Evolutionary conservation across 2,888 invertebrate genomes (phyloP).

Genomic region (Drosophila meridionalis): DNA sequence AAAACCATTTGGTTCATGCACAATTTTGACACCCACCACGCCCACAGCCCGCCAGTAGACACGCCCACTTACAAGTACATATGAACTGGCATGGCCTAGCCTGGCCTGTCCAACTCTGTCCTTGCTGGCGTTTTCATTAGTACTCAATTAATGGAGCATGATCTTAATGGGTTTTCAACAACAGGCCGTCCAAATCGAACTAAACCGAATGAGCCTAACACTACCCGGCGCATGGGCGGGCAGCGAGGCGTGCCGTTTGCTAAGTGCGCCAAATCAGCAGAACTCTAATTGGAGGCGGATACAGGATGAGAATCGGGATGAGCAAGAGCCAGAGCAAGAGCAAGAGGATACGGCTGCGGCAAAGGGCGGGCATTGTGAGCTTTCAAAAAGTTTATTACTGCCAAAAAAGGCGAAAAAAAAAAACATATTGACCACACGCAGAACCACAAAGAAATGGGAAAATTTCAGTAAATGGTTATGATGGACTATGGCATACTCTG

Average conservation of each 20-base stretch:
- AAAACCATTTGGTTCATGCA: slow-evolving; percentile 75
- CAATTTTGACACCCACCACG: slow-evolving; percentile 72
- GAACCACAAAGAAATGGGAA: background rate
- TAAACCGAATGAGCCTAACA: slow-evolving; percentile 49
- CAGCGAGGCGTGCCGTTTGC: slow-evolving; percentile 64
- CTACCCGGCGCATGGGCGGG: slow-evolving; percentile 22
- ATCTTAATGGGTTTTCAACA: slow-evolving; percentile 80
- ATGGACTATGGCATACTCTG: background rate
- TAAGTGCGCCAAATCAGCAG: slow-evolving; percentile 78
- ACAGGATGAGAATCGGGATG: slow-evolving; percentile 19
- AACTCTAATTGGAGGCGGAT: slow-evolving; percentile 73
- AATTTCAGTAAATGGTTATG: background rate
- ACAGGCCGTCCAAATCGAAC: slow-evolving; percentile 49
- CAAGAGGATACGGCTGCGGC: slow-evolving; percentile 2
- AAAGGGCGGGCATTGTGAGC: slow-evolving; percentile 25
- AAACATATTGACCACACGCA: slow-evolving; percentile 25
- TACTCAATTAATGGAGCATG: slow-evolving; percentile 81
- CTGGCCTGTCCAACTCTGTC: slow-evolving; percentile 6
- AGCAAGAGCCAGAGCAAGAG: background rate
- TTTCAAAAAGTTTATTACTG: slow-evolving; percentile 53
- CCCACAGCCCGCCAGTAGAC: slow-evolving; percentile 14
- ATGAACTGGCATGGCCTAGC: slow-evolving; percentile 20
- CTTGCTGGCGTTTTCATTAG: slow-evolving; percentile 69
- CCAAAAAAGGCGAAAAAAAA: slow-evolving; percentile 20
- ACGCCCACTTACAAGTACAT: slow-evolving; percentile 66